Conservation (phyloP, 2,797 vertebrate genomes). For the Syngnathus rostellatus region DNA sequence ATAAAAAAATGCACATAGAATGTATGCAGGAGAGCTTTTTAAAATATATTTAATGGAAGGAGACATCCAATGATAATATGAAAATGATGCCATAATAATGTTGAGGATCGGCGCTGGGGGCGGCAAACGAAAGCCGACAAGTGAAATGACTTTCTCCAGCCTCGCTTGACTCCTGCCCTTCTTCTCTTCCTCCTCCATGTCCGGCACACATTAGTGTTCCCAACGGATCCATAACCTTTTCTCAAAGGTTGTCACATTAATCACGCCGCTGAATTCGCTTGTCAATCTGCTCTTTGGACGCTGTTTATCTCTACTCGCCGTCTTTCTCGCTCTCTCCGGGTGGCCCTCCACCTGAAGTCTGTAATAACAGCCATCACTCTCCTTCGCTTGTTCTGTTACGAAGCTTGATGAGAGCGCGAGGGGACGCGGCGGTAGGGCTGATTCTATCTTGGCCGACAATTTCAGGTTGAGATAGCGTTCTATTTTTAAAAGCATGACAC, state of each 20-base stretch:
- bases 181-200: slow-evolving; percentile 44
- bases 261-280: slow-evolving; percentile 57
- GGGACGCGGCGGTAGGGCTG: slow-evolving; percentile 12
- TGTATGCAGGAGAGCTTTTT: background rate
- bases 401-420: slow-evolving; percentile 16
- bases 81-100: background rate
- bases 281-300: slow-evolving; percentile 37
- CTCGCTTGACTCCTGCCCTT: slow-evolving; percentile 59
- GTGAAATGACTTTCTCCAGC: slow-evolving; percentile 10
- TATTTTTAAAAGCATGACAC: slow-evolving; percentile 23
- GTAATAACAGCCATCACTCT: background rate
- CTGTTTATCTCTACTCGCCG: slow-evolving; percentile 36
- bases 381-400: background rate
- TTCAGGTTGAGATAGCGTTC: slow-evolving; percentile 23
- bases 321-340: background rate
- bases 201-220: slow-evolving; percentile 57
- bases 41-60: slow-evolving; percentile 17
- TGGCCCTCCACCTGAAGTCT: slow-evolving; percentile 19
- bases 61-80: background rate
- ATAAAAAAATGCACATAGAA: background rate
- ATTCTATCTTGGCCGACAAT: slow-evolving; percentile 26
- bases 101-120: background rate
- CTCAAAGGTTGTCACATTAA: slow-evolving; percentile 72
- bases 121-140: background rate
- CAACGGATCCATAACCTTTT: slow-evolving; percentile 62